These are phyloP conservation scores for Macaca mulatta DNA, from an alignment of 2,113 vertebrate species.

Conservation along the genomic window DNA sequence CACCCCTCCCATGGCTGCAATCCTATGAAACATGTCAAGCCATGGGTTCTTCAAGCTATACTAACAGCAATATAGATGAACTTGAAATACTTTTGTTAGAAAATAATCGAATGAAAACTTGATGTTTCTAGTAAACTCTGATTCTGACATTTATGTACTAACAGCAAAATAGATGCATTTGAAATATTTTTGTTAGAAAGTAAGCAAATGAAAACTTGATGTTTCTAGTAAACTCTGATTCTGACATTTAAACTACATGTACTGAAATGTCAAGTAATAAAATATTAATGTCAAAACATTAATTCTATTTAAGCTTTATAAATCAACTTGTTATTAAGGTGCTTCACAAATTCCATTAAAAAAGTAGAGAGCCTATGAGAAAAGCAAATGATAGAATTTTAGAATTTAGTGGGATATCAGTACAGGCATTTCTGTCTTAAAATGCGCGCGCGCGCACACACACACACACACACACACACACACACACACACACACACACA, in stretches of 20 bases:
- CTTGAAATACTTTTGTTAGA: constrained; percentile 11
- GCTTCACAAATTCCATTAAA: background rate
- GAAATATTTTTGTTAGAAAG: constrained; percentile 22
- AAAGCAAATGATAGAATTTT: background rate
- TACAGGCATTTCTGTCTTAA: constrained; percentile 15
- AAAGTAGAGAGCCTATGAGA: background rate
- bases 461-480: fast-evolving
- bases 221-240: background rate
- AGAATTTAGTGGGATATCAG: background rate
- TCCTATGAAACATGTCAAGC: background rate
- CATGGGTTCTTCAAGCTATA: background rate
- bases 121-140: background rate
- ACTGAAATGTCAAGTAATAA: background rate
- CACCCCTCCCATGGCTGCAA: background rate
- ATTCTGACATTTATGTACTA: background rate
- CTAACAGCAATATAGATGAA: background rate
- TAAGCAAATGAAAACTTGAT: background rate
- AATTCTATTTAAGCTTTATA: background rate
- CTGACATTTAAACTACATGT: background rate
- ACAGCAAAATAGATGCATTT: background rate
- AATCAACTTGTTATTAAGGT: background rate
- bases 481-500: background rate
- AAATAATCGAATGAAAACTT: constrained; percentile 17
- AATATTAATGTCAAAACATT: background rate
- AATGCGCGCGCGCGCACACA: fast-evolving